These are phyloP conservation scores for Thalassoma bifasciatum DNA, from an alignment of 2,113 vertebrate species.

Conservation along the genomic window DNA sequence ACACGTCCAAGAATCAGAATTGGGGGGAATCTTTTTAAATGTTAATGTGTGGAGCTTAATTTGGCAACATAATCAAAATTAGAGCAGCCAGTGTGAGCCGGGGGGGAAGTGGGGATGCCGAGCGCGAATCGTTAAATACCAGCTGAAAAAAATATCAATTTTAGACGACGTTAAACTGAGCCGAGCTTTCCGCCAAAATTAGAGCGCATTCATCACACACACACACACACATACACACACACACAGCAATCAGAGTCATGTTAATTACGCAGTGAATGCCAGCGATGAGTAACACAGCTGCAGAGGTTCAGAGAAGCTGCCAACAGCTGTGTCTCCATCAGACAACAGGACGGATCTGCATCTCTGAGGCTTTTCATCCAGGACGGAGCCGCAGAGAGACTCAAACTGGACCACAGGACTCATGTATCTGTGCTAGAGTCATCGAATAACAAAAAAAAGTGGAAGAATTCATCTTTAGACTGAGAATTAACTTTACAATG, in stretches of 20 bases:
- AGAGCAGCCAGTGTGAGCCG: not conserved
- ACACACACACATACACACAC: slow-evolving; percentile 14
- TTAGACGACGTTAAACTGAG: slow-evolving; percentile 24
- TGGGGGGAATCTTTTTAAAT: slow-evolving; percentile 2
- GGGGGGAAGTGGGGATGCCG: slow-evolving; percentile 5
- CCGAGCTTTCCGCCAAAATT: slow-evolving; percentile 35
- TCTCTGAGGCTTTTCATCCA: not conserved
- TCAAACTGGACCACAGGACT: not conserved
- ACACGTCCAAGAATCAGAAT: not conserved
- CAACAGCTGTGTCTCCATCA: slow-evolving; percentile 38
- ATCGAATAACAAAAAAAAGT: too few relatives aligned
- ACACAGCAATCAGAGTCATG: slow-evolving; percentile 5
- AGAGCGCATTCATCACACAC: slow-evolving; percentile 45
- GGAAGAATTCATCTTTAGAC: too few relatives aligned
- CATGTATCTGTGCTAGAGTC: too few relatives aligned
- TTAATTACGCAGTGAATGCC: slow-evolving; percentile 43
- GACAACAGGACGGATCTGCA: too few relatives aligned
- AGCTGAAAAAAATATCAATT: slow-evolving; percentile 15
- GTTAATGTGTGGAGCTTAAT: slow-evolving; percentile 4
- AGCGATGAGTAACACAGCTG: slow-evolving; percentile 38
- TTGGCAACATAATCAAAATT: slow-evolving; percentile 23
- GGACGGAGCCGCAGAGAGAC: not conserved
- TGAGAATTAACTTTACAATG: too few relatives aligned
- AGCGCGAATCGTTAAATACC: too few relatives aligned
- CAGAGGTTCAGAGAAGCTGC: not conserved